Conservation (phyloP, 2,113 vertebrate genomes). For the Rhinolophus ferrumequinum region DNA sequence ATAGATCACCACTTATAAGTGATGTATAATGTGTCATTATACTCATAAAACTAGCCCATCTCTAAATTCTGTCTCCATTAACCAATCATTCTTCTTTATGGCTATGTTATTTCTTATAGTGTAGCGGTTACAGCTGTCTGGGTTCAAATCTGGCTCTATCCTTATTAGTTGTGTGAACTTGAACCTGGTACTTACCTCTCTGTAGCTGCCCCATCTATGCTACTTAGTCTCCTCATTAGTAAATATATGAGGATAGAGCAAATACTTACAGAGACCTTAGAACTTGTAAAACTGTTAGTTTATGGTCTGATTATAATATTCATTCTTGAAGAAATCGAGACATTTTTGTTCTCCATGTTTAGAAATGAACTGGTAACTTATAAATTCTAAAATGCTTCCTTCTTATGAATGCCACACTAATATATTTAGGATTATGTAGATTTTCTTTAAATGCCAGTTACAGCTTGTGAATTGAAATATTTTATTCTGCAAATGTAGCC, state of each 20-base stretch:
- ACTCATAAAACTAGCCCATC: not conserved
- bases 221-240: not conserved
- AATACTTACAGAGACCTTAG: not conserved
- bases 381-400: not conserved
- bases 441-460: conserved; percentile 41
- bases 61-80: not conserved
- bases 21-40: not conserved
- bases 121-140: not conserved
- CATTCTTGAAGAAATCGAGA: conserved; percentile 23
- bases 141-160: not conserved
- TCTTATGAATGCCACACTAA: not conserved
- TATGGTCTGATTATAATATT: conserved; percentile 9
- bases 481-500: not conserved
- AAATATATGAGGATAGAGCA: not conserved
- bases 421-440: not conserved
- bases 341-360: conserved; percentile 1
- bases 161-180: not conserved
- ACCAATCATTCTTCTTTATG: not conserved
- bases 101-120: not conserved
- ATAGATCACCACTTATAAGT: not conserved
- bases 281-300: not conserved
- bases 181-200: not conserved
- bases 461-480: not conserved
- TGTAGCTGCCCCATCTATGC: not conserved
- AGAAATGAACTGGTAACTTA: not conserved